Evolutionary conservation across 2,888 invertebrate species (phyloP), one percentile per base, ranked within the genome.

Genomic region (Nebria brevicollis): DNA sequence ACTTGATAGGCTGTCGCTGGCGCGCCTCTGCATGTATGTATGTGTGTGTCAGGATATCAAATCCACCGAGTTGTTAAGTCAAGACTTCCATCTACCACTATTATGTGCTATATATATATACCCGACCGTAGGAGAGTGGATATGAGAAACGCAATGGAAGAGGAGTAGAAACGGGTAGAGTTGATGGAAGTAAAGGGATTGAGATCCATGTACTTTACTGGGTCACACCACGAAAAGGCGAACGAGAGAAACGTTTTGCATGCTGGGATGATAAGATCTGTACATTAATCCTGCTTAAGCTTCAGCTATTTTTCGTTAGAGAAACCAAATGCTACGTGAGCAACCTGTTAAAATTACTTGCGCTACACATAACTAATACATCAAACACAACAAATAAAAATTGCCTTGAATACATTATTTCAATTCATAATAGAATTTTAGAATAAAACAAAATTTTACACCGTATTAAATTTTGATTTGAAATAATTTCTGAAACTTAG

Each of bases 1-100:
- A 54, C 54, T 75, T 80, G 80, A 80, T 80, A 80, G 75, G 80
- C 80, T 80, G 80, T 80, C 80, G 8, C 54, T 8, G 11, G 54
- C 54, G 54, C 13, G 54, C 13, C 11, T 13, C 70, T 75, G 42
- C 64, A 72, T 72, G 54, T 75, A 10, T 43, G 54, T 54, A 13
- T 65, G 80, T 75, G 66, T 73, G 78, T 73, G 64, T 75, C 65
- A 75, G 75, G 80, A 75, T 80, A 80, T 80, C 80, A 80, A 72
- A 80, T 75, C 75, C 68, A 75, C 72, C 70, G 80, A 80, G 80
- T 75, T 80, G 80, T 80, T 80, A 80, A 80, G 80, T 80, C 80
- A 80, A 80, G 79, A 79, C 79, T 79, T 79, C 78, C 73, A 73
- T 43, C 73, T 73, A 66, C 41, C 54, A 42, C 42, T n/a, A 66